Evolutionary conservation across 2,113 vertebrate species (phyloP).

Genomic region (Dicentrarchus labrax): DNA sequence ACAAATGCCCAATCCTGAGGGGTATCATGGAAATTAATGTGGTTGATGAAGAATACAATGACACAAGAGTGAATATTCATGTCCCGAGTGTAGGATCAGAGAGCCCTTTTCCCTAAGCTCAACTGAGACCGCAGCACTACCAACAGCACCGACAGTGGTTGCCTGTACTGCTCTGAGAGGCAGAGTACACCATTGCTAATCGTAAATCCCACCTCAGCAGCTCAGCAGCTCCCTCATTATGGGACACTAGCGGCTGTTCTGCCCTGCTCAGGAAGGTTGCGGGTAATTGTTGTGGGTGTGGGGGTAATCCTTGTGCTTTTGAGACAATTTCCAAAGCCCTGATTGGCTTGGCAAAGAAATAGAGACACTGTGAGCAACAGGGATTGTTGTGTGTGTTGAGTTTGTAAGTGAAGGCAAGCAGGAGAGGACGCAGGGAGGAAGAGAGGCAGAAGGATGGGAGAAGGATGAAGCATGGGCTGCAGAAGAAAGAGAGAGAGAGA

Average conservation of each 20-base stretch:
- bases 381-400: constrained; percentile 49
- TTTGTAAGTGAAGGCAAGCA: constrained; percentile 12
- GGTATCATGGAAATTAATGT: constrained; percentile 26
- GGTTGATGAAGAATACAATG: constrained; percentile 23
- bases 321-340: constrained; percentile 59
- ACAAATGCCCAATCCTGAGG: background rate
- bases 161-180: constrained; percentile 24
- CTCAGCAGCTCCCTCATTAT: constrained; percentile 52
- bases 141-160: constrained; percentile 18
- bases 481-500: constrained; percentile 47
- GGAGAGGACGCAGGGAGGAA: constrained; percentile 5
- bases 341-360: constrained; percentile 63
- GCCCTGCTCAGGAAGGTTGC: constrained; percentile 41
- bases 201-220: constrained; percentile 54
- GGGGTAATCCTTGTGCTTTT: constrained; percentile 59
- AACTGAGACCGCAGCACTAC: constrained; percentile 13
- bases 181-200: constrained; percentile 44
- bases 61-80: constrained; percentile 10
- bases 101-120: constrained; percentile 9
- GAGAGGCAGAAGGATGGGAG: constrained; percentile 24
- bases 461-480: constrained; percentile 38
- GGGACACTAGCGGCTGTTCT: constrained; percentile 38
- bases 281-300: constrained; percentile 59
- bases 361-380: constrained; percentile 36
- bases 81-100: background rate